Base-by-base conservation (phyloP, 2,888 invertebrate species). In the Chrysomela aeneicollis region DNA sequence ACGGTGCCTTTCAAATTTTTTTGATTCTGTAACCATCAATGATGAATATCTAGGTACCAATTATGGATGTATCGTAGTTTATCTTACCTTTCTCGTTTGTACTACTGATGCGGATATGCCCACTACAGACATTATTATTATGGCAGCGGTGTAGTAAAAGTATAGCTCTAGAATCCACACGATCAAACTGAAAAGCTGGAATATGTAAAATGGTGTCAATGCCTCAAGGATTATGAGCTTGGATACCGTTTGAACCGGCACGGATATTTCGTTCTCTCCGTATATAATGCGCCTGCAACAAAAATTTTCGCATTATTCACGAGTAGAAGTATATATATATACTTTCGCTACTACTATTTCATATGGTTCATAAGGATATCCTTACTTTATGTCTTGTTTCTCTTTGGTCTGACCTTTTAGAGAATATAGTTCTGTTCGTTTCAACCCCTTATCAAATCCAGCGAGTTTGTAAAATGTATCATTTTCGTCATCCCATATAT, bases 181-280 rank as follows among this genome's bases (percentile, higher is more conserved):
- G 10, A 89, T 86, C 68, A 94, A 91, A 46, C 95, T 95, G 84
- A 95, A 95, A 69, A 96, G 81, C 88, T 97, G 97, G 85, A 97
- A 97, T 78, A 97, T 90, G 84, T 97, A 97, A 85, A 97, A 97
- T 4, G 97, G 97, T 79, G 96, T 95, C 74, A 97, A 87, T n/a
- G 92, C 91, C 82, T 95, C 95, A 68, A 94, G 83, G 15, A 92
- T 86, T 0, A 95, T 84, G 3, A 95, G 85, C 0, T 89, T 90
- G 68, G 89, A 78, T 54, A 93, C 85, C 59, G 90, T 87, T 77
- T 92, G 89, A 12, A 94, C 88, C 0, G 93, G 93, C 35, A 96
- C 91, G 64, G 88, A 87, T 73, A 95, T 95, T 82, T 92, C 91
- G 82, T 95, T 95, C 49, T 87, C 83, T 0, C 95, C 95, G 79